A percentile compares a stretch with the other conserved stretches of the same genome.
These are phyloP conservation scores for Lasioglossum leucozonium DNA, from an alignment of 2,888 invertebrate genomes.

Conservation along the genomic window DNA sequence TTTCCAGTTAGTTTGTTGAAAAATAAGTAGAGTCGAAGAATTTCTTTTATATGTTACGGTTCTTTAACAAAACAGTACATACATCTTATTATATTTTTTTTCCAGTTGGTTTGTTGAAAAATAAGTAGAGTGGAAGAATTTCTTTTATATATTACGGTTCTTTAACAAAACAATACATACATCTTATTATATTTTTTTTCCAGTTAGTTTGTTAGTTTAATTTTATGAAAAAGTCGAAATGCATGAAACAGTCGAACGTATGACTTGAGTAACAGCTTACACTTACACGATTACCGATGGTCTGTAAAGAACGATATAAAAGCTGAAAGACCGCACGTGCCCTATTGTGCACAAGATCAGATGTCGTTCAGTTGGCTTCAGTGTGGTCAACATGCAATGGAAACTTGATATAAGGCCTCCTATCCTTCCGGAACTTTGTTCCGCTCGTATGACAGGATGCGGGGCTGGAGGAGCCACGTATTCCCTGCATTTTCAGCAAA, in stretches of 20 bases:
- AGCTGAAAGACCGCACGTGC: slow-evolving; percentile 57
- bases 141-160: too few relatives aligned
- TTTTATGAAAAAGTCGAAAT: not conserved
- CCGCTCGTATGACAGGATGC: slow-evolving; percentile 71
- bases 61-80: too few relatives aligned
- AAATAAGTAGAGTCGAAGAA: too few relatives aligned
- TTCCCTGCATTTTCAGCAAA: slow-evolving; percentile 12
- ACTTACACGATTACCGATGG: slow-evolving; percentile 14
- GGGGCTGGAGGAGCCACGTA: slow-evolving; percentile 20
- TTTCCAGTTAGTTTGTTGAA: too few relatives aligned
- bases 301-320: slow-evolving; percentile 40
- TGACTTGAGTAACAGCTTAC: slow-evolving; percentile 15
- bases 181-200: too few relatives aligned
- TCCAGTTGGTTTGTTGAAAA: too few relatives aligned
- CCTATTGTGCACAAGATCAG: slow-evolving; percentile 48
- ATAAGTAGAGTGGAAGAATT: too few relatives aligned
- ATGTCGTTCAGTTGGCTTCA: slow-evolving; percentile 57
- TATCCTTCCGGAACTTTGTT: slow-evolving; percentile 63
- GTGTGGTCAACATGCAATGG: slow-evolving; percentile 49
- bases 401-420: slow-evolving; percentile 54
- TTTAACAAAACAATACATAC: too few relatives aligned
- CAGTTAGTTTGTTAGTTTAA: not conserved
- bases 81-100: too few relatives aligned
- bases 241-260: not conserved
- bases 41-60: too few relatives aligned